Evolutionary conservation across 2,113 vertebrate species (phyloP).

Genomic region (Ellobius talpinus): DNA sequence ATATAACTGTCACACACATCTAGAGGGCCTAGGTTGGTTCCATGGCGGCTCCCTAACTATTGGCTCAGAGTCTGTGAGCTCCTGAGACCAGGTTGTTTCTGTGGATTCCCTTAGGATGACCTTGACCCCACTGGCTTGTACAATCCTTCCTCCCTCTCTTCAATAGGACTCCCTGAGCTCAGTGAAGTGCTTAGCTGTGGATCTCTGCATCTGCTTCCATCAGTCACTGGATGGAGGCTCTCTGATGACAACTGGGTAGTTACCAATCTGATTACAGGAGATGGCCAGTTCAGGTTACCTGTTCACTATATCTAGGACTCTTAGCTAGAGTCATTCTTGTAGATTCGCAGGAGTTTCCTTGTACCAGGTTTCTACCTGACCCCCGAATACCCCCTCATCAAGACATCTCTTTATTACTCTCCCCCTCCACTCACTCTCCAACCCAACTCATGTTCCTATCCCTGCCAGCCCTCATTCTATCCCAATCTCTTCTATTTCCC

Average conservation of each 20-base stretch:
- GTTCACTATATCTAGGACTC: not conserved
- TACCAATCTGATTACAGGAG: not conserved
- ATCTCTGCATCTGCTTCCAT: not conserved
- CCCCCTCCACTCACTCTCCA: not conserved
- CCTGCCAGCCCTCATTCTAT: not conserved
- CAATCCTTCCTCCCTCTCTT: not conserved
- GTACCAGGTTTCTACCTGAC: not conserved
- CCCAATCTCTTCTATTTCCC: not conserved
- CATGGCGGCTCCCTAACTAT: not conserved
- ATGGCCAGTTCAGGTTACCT: not conserved
- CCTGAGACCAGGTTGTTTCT: not conserved
- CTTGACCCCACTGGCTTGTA: not conserved
- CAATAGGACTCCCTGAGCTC: not conserved
- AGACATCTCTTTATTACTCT: not conserved
- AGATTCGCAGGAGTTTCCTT: not conserved
- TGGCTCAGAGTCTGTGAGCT: not conserved
- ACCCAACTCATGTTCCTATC: not conserved
- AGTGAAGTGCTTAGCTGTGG: not conserved
- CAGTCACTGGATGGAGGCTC: not conserved
- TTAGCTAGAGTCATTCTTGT: not conserved
- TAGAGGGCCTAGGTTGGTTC: not conserved
- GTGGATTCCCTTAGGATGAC: not conserved
- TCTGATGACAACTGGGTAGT: not conserved
- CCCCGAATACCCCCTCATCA: not conserved
- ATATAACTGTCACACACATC: not conserved